phyloP scores from a whole-genome alignment of 2,797 vertebrate genomes.

The Neoniphon sammara region DNA sequence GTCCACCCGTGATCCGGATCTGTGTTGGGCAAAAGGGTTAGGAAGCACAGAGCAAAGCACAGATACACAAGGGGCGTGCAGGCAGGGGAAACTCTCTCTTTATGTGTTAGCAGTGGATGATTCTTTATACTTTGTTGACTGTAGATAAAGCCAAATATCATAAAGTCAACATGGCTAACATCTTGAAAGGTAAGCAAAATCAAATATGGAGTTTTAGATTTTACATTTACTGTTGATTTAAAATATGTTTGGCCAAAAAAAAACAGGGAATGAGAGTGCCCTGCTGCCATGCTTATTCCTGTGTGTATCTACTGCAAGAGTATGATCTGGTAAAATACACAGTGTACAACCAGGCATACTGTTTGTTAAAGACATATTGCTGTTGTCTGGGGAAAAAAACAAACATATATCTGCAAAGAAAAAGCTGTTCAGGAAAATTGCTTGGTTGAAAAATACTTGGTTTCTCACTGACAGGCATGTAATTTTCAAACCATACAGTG shows the following conservation, averaged over 20 bases:
- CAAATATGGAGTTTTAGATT: background rate
- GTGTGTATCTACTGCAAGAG: conserved; percentile 49
- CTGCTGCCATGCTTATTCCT: conserved; percentile 39
- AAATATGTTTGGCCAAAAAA: background rate
- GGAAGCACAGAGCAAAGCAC: conserved; percentile 35
- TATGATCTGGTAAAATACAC: conserved; percentile 34
- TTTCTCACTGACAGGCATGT: background rate
- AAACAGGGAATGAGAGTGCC: background rate
- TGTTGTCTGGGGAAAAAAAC: conserved; percentile 40
- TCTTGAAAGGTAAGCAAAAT: background rate
- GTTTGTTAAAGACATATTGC: conserved; percentile 22
- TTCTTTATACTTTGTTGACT: background rate
- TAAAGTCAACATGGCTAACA: background rate
- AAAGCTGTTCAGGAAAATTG: background rate
- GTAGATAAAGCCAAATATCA: background rate
- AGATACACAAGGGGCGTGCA: conserved; percentile 39
- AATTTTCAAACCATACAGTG: background rate
- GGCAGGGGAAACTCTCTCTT: conserved; percentile 3
- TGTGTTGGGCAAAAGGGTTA: conserved; percentile 78
- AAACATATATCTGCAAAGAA: background rate
- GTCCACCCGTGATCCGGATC: conserved; percentile 93
- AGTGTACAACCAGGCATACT: conserved; percentile 39
- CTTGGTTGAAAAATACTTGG: background rate
- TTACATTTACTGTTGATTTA: background rate
- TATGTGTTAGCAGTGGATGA: background rate